A percentile compares a stretch with the other conserved stretches of the same genome.
These are phyloP conservation scores for Hydrotaea cyrtoneurina DNA, from an alignment of 2,888 invertebrate genomes.

Conservation along the genomic window DNA sequence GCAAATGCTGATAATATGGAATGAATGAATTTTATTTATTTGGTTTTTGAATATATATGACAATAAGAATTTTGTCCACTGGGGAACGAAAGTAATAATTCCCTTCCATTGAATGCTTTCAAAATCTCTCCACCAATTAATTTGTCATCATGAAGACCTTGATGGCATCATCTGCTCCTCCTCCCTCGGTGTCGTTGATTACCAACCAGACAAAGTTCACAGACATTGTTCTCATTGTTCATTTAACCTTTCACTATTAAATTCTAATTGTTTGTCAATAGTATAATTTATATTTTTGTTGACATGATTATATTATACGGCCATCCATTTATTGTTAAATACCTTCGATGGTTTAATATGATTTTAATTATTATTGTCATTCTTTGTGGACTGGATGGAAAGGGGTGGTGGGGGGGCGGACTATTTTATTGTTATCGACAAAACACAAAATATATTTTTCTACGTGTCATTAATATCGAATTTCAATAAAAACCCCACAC, in stretches of 20 bases:
- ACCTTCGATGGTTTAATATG: slow-evolving; percentile 8
- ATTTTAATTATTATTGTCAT: slow-evolving; percentile 7
- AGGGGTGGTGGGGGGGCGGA: too few species aligned
- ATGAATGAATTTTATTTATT: too few species aligned
- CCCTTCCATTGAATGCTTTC: too few species aligned
- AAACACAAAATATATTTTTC: not conserved
- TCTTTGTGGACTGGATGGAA: too few species aligned
- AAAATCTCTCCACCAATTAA: too few species aligned
- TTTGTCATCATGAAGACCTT: too few species aligned
- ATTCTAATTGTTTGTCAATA: slow-evolving; percentile 3
- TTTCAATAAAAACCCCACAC: not conserved
- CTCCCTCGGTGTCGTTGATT: too few species aligned
- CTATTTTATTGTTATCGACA: not conserved
- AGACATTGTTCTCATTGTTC: not conserved
- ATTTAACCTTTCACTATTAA: not conserved
- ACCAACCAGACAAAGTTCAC: not conserved
- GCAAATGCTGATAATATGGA: too few species aligned
- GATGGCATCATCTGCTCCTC: too few species aligned
- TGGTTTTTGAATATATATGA: too few species aligned
- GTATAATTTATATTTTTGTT: slow-evolving; percentile 18
- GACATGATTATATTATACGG: not conserved
- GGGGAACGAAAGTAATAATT: too few species aligned
- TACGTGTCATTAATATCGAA: slow-evolving; percentile 12
- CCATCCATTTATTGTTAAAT: not conserved
- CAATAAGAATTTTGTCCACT: too few species aligned